Evolutionary conservation across 2,113 vertebrate genomes (phyloP).

Genomic region (Sus scrofa): T2T-Sscrofa CM000819.6:59971501-59972000

Average conservation of each 20-base stretch:
- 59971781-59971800: constrained; percentile 5
- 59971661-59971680: background rate
- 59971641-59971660: background rate
- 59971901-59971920: background rate
- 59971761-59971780: background rate
- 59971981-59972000: background rate
- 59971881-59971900: background rate
- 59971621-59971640: background rate
- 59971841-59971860: background rate
- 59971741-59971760: background rate
- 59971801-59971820: background rate
- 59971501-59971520: background rate
- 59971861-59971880: background rate
- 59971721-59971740: constrained; percentile 11
- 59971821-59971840: background rate
- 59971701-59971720: background rate
- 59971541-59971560: background rate
- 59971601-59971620: background rate
- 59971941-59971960: background rate
- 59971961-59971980: background rate
- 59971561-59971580: background rate
- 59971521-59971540: background rate
- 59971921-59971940: background rate
- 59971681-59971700: constrained; percentile 15
- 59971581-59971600: background rate